A percentile compares a stretch with the other conserved stretches of the same genome.
Evolutionary conservation across 2,113 vertebrate genomes (phyloP).

Genomic region (Motacilla alba): DNA sequence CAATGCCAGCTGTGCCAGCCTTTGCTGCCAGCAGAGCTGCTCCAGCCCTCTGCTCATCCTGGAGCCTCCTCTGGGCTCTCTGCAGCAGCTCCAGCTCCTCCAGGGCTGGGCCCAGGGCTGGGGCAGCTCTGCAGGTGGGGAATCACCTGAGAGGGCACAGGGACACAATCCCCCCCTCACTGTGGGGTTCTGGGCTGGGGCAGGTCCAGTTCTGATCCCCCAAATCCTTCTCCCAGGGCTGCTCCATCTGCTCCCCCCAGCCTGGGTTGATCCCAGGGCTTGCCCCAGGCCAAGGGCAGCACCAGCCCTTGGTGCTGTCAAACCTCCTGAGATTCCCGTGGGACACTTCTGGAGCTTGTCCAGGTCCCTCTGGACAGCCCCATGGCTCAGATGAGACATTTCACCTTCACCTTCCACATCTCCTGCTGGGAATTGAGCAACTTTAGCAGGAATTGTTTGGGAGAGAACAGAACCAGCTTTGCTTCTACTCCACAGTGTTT

Average conservation of each 20-base stretch:
- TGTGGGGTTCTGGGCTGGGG: neutral
- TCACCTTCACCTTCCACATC: neutral
- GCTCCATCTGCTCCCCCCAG: neutral
- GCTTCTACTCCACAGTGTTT: neutral
- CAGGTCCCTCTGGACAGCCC: neutral
- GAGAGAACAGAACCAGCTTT: neutral
- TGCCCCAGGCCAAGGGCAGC: neutral
- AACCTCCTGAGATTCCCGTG: accelerated
- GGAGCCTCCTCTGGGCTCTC: neutral
- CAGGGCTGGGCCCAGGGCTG: neutral
- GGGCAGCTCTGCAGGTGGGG: neutral
- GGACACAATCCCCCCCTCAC: neutral
- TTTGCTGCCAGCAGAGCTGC: too few relatives aligned
- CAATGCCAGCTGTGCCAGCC: too few relatives aligned
- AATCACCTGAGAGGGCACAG: neutral
- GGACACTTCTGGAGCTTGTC: neutral
- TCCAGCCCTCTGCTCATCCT: neutral
- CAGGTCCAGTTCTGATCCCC: neutral
- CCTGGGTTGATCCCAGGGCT: neutral
- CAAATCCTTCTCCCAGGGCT: neutral
- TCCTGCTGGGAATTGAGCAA: neutral
- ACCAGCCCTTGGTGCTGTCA: neutral
- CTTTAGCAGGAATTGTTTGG: neutral
- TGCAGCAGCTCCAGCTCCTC: neutral
- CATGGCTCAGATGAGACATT: neutral